phyloP scores from a whole-genome alignment of 1,140 invertebrate genomes.

The Radopholus similis region DNA sequence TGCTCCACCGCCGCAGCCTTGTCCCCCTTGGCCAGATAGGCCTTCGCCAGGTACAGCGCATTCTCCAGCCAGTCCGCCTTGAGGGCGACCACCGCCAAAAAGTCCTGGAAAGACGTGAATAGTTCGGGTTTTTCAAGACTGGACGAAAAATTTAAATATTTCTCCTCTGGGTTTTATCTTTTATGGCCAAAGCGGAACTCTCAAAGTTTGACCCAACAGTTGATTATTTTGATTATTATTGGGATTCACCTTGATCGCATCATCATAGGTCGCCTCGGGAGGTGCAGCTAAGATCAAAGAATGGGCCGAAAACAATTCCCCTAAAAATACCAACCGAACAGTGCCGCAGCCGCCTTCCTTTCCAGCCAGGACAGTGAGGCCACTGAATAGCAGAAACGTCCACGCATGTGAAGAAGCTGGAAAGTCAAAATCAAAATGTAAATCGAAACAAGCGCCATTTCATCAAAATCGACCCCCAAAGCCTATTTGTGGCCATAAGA shows the following conservation, averaged over 20 bases:
- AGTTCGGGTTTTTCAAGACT: neutral
- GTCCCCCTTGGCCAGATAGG: conserved; percentile 54
- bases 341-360: conserved; percentile 61
- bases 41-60: conserved; percentile 60
- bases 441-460: neutral
- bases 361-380: conserved; percentile 61
- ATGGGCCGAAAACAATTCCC: too few species aligned
- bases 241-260: conserved; percentile 60
- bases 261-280: conserved; percentile 62
- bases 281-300: too few species aligned
- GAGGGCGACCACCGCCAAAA: neutral
- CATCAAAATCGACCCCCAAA: neutral
- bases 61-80: conserved; percentile 61
- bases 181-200: too few species aligned
- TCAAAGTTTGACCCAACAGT: neutral
- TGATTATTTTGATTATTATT: too few species aligned
- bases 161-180: too few species aligned
- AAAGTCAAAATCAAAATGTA: neutral
- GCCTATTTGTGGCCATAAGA: too few species aligned
- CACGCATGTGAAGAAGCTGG: conserved; percentile 58
- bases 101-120: neutral
- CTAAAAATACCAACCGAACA: too few species aligned
- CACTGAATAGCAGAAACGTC: conserved; percentile 61
- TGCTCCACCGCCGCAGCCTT: conserved; percentile 29
- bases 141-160: too few species aligned